Base-by-base conservation (phyloP, 2,113 vertebrate genomes). In the Canis aureus region DNA sequence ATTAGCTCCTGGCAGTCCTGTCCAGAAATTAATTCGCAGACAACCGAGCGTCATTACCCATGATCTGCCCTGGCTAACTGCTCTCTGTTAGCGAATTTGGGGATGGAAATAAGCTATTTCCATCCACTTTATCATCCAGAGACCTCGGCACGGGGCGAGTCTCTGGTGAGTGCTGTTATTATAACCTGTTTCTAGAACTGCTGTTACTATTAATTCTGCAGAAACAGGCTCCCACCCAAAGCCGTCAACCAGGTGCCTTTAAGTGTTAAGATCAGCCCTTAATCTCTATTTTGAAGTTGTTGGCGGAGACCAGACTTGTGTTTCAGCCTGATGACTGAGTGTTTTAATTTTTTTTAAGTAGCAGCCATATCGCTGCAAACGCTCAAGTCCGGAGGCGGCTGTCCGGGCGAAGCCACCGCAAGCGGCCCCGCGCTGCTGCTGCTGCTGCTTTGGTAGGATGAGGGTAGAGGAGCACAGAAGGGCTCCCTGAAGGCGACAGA, bases 281-380 rank as follows among this genome's bases (percentile, higher is more conserved):
- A 64, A 32, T 95, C 97, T 71, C n/a, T 5, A 49, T 78, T 94
- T 91, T 91, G 95, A 12, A 74, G 1, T 0, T 16, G 59, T 43
- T 96, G 96, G 94, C 95, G 69, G 64, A 87, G 53, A 74, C 1
- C 1, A 32, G 92, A 79, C 22, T 88, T 97, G 97, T 35, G 6
- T 97, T 97, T 96, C 92, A 91, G 59, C 73, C 92, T 71, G 20
- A 60, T 91, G 95, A 92, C 94, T 64, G 27, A 35, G 53, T 13
- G 55, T 74, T 97, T 90, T 96, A 83, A 86, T 82, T 97, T 97
- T 97, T 97, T 94, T 76, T 51, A 86, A 91, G 94, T 71, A 69
- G 62, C 38, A 95, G 76, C 3, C 96, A 69, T 94, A 97, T 91
- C 57, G 87, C 66, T 96, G 88, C 4, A 1, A 93, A 35, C 2